phyloP scores from a whole-genome alignment of 2,113 vertebrate species.

The Brachyhypopomus occidentalis region DNA sequence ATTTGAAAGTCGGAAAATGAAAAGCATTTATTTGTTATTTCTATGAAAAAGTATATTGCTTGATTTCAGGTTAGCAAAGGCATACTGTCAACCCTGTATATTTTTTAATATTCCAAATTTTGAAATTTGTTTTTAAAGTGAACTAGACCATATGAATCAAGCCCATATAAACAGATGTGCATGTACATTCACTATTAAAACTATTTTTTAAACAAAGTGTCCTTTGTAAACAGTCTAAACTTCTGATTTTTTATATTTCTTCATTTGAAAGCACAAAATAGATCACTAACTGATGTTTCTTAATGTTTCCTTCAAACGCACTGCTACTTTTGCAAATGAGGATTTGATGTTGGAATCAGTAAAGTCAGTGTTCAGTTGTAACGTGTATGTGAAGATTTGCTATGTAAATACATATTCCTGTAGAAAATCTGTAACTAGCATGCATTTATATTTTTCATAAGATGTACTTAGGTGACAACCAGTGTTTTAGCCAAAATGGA shows the following conservation, averaged over 20 bases:
- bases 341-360: slow-evolving; percentile 42
- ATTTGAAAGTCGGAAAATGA: not conserved
- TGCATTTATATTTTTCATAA: slow-evolving; percentile 62
- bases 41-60: slow-evolving; percentile 26
- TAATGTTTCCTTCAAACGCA: slow-evolving; percentile 52
- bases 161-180: slow-evolving; percentile 2
- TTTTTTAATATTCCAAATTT: slow-evolving; percentile 6
- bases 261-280: slow-evolving; percentile 57
- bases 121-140: slow-evolving; percentile 1
- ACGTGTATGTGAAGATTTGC: slow-evolving; percentile 47
- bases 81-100: slow-evolving; percentile 17
- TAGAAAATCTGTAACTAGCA: slow-evolving; percentile 60
- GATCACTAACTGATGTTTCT: slow-evolving; percentile 44
- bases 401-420: slow-evolving; percentile 55
- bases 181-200: slow-evolving; percentile 37
- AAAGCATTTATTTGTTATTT: slow-evolving; percentile 31
- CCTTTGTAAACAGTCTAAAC: slow-evolving; percentile 54
- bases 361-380: slow-evolving; percentile 46
- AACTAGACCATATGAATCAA: not conserved
- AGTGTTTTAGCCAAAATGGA: slow-evolving; percentile 60
- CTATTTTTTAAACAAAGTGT: slow-evolving; percentile 50
- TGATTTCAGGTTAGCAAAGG: slow-evolving; percentile 18
- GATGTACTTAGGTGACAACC: slow-evolving; percentile 54
- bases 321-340: slow-evolving; percentile 56
- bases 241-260: slow-evolving; percentile 56